Conservation (phyloP, 2,113 vertebrate genomes). For the Caracal caracal region DNA sequence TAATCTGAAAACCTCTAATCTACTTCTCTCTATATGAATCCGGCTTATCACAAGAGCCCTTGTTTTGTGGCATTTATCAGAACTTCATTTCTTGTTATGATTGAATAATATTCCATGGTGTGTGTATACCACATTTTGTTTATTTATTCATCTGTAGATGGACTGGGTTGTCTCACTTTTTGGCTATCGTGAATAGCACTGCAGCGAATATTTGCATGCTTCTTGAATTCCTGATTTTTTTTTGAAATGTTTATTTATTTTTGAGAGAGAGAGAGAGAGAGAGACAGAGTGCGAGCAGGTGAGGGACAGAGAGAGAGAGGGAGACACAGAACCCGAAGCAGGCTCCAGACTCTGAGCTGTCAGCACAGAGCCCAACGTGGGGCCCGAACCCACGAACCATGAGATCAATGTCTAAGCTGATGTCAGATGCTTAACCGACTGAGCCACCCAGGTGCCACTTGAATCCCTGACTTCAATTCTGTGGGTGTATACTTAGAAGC, state of each 20-base stretch:
- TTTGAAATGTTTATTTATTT: too few species aligned
- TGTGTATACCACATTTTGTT: background rate
- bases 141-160: background rate
- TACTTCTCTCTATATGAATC: background rate
- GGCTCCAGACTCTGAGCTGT: too few species aligned
- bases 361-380: too few species aligned
- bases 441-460: too few species aligned
- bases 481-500: background rate
- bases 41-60: background rate
- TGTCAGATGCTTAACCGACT: too few species aligned
- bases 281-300: too few species aligned
- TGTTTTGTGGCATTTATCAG: background rate
- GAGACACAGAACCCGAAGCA: too few species aligned
- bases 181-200: background rate
- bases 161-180: background rate
- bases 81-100: background rate
- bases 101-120: background rate
- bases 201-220: background rate
- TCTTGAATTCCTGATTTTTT: background rate
- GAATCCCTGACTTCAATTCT: slow-evolving; percentile 1
- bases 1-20: background rate
- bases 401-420: too few species aligned
- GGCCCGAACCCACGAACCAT: too few species aligned
- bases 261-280: too few species aligned
- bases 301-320: too few species aligned